phyloP scores from a whole-genome alignment of 2,797 vertebrate genomes.

The Diceros bicornis region DNA sequence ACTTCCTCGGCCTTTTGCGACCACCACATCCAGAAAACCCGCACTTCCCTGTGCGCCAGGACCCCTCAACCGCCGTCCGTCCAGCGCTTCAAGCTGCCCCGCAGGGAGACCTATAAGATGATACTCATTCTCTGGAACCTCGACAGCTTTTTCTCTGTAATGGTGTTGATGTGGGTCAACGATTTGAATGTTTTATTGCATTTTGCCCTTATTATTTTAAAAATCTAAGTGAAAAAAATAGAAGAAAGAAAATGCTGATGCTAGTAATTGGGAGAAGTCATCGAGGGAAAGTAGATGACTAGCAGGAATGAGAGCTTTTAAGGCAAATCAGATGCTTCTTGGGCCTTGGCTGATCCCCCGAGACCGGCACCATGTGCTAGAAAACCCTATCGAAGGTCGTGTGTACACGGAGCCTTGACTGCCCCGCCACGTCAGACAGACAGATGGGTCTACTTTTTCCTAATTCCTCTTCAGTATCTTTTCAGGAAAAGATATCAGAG shows the following conservation, averaged over 20 bases:
- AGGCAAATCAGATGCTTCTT: background rate
- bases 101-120: background rate
- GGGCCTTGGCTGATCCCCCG: background rate
- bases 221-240: background rate
- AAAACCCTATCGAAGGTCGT: background rate
- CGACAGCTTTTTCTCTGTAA: background rate
- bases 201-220: conserved; percentile 35
- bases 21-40: background rate
- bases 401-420: too few relatives aligned
- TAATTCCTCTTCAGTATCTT: background rate
- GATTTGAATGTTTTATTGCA: background rate
- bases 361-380: background rate
- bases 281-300: background rate
- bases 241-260: background rate
- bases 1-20: background rate
- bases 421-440: background rate
- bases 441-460: background rate
- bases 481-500: background rate
- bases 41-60: background rate
- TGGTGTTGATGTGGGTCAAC: background rate
- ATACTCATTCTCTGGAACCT: background rate
- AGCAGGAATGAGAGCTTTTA: background rate
- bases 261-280: background rate
- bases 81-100: background rate
- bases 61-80: accelerated